Evolutionary conservation across 64 coral and sea anemone species (phyloP), one percentile per base, ranked within the genome.

Genomic region (Stylophora pistillata): DNA sequence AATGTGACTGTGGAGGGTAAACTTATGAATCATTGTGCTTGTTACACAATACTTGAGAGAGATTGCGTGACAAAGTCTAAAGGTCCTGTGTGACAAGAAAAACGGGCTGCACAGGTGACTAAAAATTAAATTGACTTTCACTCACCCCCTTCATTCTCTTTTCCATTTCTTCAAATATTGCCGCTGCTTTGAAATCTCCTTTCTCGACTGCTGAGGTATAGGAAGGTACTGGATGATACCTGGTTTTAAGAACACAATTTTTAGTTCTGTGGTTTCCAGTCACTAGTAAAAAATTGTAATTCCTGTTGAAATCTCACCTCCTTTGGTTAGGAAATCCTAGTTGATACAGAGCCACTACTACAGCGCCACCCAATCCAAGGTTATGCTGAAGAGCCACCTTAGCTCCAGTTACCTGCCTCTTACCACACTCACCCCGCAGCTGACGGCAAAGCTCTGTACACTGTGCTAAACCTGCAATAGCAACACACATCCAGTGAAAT

Each of bases 401-500:
- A 23, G 97, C 97, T 17, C 88, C 87, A 23, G 93, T 72, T n/a
- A 99, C 97, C 33, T 99, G 97, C 13, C 97, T 83, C 73, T 91
- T 99, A 23, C 97, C 97, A 78, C 97, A 99, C 59, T 95, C 97
- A 31, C 97, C 97, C 30, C 97, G 91, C 41, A 99, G 27, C 91
- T 99, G 97, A 3, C 88, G 85, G 61, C 93, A 90, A 18, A 99
- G 73, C 53, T 99, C 97, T 6, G 97, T 93, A 71, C 97, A 99
- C 41, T 99, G 97, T 15, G 97, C 97, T 3, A 99, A 71, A 30
- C 97, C 97, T 99, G 13, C 5, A 63, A 68, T 20, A 23, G 33
- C 20, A 56, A 57, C 26, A 55, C 13, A 68, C 2, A 68, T 25
- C 64, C 21, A 6, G 64, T 68, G 23, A 68, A 47, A 47, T 47